Conservation (phyloP, 2,797 vertebrate genomes). For the Aphelocoma californica region DNA sequence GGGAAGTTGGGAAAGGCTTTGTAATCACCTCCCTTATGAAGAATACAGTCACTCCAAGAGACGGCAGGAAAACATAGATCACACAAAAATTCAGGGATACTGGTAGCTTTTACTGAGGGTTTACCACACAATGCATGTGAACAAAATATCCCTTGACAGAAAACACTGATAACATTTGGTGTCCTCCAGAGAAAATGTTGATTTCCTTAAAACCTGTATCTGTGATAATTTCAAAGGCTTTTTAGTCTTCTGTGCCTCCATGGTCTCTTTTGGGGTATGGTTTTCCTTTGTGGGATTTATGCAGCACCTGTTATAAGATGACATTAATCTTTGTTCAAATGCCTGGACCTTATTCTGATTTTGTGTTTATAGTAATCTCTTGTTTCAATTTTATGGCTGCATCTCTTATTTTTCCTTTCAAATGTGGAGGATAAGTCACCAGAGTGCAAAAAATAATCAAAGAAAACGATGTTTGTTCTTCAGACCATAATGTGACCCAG, state of each 20-base stretch:
- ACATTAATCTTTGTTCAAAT: neutral
- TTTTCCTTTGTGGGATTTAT: neutral
- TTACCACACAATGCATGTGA: neutral
- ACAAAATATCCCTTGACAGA: neutral
- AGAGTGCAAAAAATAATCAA: neutral
- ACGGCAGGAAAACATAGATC: neutral
- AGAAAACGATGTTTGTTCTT: neutral
- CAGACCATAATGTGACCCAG: neutral
- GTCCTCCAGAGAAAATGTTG: neutral
- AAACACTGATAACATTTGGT: neutral
- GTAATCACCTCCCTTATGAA: neutral
- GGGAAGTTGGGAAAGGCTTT: neutral
- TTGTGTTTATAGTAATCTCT: neutral
- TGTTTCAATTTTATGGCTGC: neutral
- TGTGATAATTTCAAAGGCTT: neutral
- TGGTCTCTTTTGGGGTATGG: neutral
- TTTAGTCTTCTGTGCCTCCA: neutral
- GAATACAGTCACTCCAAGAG: neutral
- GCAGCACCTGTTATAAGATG: neutral
- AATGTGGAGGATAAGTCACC: neutral
- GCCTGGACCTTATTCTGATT: neutral
- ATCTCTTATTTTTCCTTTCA: neutral
- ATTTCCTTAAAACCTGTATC: neutral
- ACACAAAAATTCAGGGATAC: neutral
- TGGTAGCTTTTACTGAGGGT: neutral